Evolutionary conservation across 2,888 invertebrate genomes (phyloP).

Genomic region (Cephus pulcher): DNA sequence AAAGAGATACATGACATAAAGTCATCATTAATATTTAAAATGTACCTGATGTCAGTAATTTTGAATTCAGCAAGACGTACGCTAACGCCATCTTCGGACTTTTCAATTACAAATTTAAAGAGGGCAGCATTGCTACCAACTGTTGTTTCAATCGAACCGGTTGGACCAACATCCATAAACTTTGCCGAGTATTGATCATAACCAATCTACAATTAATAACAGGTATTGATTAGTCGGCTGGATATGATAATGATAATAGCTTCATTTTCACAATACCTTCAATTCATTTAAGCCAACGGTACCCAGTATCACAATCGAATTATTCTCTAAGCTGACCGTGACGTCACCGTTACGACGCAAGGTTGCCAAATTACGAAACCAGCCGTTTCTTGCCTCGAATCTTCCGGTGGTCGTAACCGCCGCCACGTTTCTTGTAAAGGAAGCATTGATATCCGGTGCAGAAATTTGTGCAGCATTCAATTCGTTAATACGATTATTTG

Average conservation of each 20-base stretch:
- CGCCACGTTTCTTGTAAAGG: conserved; percentile 18
- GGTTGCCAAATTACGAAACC: conserved; percentile 13
- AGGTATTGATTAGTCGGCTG: background rate
- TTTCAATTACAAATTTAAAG: conserved; percentile 18
- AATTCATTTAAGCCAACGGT: conserved; percentile 14
- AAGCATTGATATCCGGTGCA: conserved; percentile 15
- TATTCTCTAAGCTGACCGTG: conserved; percentile 14
- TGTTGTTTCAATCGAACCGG: conserved; percentile 14
- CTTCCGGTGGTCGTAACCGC: conserved; percentile 16
- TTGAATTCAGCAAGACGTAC: conserved; percentile 19
- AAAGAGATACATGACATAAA: background rate
- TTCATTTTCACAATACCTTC: conserved; percentile 3
- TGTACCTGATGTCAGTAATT: conserved; percentile 20
- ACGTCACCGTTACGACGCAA: conserved; percentile 16
- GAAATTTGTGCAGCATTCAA: conserved; percentile 8
- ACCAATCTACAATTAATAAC: conserved; percentile 5
- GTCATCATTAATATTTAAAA: background rate
- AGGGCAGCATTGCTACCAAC: conserved; percentile 17
- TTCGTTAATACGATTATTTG: conserved; percentile 20
- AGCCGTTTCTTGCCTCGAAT: conserved; percentile 15
- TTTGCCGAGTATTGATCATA: conserved; percentile 17
- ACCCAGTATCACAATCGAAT: conserved; percentile 13
- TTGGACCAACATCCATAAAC: conserved; percentile 18
- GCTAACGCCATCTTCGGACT: conserved; percentile 1
- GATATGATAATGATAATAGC: background rate